Evolutionary conservation across 2,113 vertebrate species (phyloP).

Genomic region (Ptilorrhoa leucosticta): DNA sequence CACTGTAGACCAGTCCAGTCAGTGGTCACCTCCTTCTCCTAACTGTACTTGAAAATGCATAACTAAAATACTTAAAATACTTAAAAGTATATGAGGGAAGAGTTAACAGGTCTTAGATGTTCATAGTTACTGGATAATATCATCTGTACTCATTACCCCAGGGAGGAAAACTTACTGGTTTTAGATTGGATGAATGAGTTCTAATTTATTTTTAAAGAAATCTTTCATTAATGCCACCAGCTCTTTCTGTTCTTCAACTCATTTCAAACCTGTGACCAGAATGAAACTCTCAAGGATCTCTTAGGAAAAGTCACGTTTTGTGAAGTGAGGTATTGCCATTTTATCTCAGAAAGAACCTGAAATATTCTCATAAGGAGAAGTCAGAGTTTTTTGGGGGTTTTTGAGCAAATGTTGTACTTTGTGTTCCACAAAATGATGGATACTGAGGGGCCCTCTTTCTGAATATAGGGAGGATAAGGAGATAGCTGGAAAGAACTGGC

Average conservation of each 20-base stretch:
- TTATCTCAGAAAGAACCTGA: background rate
- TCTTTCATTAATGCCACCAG: background rate
- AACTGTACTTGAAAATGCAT: background rate
- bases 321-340: background rate
- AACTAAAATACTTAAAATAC: too few relatives aligned
- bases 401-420: background rate
- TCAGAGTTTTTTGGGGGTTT: accelerated
- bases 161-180: background rate
- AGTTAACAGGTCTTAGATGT: background rate
- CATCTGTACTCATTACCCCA: background rate
- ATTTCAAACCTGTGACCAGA: background rate
- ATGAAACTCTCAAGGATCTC: background rate
- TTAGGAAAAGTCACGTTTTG: background rate
- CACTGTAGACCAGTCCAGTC: background rate
- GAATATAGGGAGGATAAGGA: background rate
- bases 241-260: background rate
- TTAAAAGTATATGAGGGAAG: background rate
- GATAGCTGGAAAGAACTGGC: background rate
- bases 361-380: background rate
- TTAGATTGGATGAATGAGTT: background rate
- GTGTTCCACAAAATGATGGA: accelerated
- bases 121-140: background rate
- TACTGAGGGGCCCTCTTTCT: background rate
- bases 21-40: background rate
- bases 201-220: background rate